These are phyloP conservation scores for Lasaia peninsularis DNA, from an alignment of 1,140 invertebrate species.

Conservation along the genomic window DNA sequence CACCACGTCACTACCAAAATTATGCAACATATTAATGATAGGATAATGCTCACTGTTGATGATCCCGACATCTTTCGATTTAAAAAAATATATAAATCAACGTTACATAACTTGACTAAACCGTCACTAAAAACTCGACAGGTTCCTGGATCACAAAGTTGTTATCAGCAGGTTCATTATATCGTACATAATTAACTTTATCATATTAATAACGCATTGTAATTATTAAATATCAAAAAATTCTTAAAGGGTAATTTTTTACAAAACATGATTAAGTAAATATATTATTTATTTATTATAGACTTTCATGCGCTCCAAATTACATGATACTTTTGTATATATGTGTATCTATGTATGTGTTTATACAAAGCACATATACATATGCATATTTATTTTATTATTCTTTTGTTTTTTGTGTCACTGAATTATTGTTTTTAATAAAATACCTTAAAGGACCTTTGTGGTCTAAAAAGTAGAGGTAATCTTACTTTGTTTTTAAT, in stretches of 20 bases:
- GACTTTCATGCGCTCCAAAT: no score
- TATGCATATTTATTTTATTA: no score
- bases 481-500: no score
- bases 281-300: background rate
- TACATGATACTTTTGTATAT: no score
- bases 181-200: background rate
- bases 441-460: no score
- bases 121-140: background rate
- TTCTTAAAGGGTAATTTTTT: no score
- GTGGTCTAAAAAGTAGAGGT: no score
- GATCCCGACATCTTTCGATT: background rate
- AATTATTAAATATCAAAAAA: background rate
- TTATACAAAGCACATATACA: no score
- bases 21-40: conserved; percentile 21
- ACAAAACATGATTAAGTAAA: no score
- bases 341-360: no score
- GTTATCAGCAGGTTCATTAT: background rate
- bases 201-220: background rate
- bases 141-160: background rate
- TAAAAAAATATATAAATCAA: background rate
- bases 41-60: background rate
- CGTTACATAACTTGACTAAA: background rate
- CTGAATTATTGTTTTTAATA: no score
- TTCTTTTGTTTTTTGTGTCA: no score
- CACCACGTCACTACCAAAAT: conserved; percentile 17